Evolutionary conservation across 2,797 vertebrate species (phyloP).

Genomic region (Threskiornis aethiopicus): DNA sequence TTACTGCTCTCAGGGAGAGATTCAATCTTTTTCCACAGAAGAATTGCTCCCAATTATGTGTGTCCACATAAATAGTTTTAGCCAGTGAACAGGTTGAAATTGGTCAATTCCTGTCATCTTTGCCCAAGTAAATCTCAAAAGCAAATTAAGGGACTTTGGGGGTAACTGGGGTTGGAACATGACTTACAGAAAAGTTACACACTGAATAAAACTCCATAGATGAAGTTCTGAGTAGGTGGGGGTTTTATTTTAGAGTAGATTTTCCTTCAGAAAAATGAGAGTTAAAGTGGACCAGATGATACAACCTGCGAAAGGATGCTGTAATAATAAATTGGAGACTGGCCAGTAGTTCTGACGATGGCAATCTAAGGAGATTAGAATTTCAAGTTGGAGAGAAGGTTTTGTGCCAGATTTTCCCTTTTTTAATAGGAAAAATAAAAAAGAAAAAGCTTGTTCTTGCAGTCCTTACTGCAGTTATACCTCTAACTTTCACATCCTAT

Average conservation of each 20-base stretch:
- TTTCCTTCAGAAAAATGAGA: not conserved
- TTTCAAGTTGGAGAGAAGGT: conserved; percentile 23
- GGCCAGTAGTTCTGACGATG: not conserved
- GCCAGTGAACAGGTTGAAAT: not conserved
- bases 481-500: not conserved
- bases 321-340: conserved; percentile 1
- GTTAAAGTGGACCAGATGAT: conserved; percentile 12
- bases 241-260: not conserved
- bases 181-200: not conserved
- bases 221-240: not conserved
- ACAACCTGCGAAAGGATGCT: conserved; percentile 1
- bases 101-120: not conserved
- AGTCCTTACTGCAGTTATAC: not conserved
- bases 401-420: conserved; percentile 8
- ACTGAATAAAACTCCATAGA: not conserved
- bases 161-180: not conserved
- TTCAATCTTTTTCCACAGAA: not conserved
- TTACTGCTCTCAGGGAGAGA: not conserved
- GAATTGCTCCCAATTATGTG: not conserved
- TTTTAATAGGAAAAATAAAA: not conserved
- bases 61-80: not conserved
- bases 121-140: not conserved
- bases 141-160: not conserved
- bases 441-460: not conserved
- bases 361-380: conserved; percentile 27